Conservation (phyloP, 2,888 invertebrate species). For the Hemaris fuciformis region DNA sequence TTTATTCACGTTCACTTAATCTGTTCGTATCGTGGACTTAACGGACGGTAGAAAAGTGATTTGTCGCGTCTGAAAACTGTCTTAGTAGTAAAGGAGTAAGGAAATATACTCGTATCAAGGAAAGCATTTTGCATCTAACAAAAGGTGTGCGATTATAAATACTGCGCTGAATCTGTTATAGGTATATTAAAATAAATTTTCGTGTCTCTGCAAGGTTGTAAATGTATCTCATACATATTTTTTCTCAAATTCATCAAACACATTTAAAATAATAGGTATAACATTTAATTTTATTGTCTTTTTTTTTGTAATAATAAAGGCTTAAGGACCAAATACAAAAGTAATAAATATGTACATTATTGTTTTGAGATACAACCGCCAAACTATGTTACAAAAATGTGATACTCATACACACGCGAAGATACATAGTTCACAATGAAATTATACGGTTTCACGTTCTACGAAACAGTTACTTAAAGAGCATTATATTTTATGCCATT, state of each 20-base stretch:
- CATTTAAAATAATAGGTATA: no score
- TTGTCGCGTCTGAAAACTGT: not conserved
- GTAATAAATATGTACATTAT: not conserved
- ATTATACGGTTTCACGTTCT: conserved; percentile 19
- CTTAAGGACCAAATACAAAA: no score
- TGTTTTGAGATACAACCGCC: not conserved
- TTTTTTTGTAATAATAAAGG: no score
- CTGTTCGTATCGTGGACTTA: not conserved
- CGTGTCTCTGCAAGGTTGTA: no score
- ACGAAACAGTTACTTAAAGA: conserved; percentile 10
- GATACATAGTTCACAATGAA: conserved; percentile 11
- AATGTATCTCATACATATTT: no score
- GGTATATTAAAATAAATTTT: no score
- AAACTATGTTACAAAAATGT: not conserved
- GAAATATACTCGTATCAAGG: no score
- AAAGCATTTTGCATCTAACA: no score
- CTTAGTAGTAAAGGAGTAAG: not conserved
- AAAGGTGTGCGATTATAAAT: no score
- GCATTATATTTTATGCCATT: not conserved
- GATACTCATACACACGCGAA: not conserved
- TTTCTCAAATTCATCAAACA: no score
- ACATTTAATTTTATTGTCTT: no score
- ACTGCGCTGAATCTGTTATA: no score
- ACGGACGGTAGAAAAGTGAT: not conserved
- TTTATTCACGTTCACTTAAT: not conserved